Percentiles rank a stretch among this genome's conserved stretches.
Conservation (phyloP, 2,888 invertebrate species). For the Xanthorhoe designata region DNA sequence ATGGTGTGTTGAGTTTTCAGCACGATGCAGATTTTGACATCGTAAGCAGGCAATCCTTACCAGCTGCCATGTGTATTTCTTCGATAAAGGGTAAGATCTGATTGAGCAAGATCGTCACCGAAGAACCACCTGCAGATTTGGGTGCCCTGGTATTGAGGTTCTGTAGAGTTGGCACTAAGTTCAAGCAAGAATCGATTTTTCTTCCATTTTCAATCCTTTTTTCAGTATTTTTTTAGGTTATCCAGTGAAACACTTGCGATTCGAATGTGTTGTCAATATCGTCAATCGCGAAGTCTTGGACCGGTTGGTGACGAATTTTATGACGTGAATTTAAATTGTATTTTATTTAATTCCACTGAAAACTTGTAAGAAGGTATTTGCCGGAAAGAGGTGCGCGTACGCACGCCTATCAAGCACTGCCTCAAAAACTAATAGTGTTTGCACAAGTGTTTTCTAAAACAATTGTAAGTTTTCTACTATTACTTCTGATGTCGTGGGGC, state of each 20-base stretch:
- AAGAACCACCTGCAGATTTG: neutral
- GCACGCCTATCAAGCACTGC: constrained; percentile 60
- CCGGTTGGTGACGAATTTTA: constrained; percentile 4
- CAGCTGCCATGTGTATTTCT: constrained; percentile 1
- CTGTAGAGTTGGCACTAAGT: constrained; percentile 8
- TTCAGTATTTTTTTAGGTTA: constrained; percentile 18
- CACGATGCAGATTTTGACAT: constrained; percentile 6
- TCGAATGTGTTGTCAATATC: neutral
- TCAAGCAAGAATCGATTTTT: neutral
- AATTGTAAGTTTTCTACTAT: constrained; percentile 82
- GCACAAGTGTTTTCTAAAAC: constrained; percentile 83
- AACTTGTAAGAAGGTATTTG: constrained; percentile 31
- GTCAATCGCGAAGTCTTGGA: neutral
- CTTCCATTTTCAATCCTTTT: neutral
- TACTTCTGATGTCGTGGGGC: constrained; percentile 71
- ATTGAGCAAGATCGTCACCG: neutral
- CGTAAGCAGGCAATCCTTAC: constrained; percentile 10
- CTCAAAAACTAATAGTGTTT: constrained; percentile 72
- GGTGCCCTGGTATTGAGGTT: neutral
- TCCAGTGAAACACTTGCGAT: constrained; percentile 13
- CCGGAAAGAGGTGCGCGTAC: constrained; percentile 51
- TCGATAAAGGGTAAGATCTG: neutral
- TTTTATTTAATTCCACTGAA: constrained; percentile 35
- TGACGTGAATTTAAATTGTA: constrained; percentile 12
- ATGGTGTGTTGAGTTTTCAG: neutral